Base-by-base conservation (phyloP, 2,797 vertebrate genomes). In the Cyclopterus lumpus region DNA sequence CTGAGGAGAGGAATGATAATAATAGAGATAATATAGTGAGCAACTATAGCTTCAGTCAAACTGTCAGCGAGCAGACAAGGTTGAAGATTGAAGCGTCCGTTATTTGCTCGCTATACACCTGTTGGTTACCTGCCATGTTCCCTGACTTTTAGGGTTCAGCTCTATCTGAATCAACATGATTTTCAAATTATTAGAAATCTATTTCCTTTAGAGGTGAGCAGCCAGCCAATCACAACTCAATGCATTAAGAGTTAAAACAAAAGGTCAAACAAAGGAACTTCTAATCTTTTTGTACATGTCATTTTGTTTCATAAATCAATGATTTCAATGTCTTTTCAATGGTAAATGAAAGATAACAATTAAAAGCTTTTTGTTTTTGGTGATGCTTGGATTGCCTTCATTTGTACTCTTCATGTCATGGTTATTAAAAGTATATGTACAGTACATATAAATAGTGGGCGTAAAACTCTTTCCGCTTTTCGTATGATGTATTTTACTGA, bases 1-100 rank as follows among this genome's bases (percentile, higher is more conserved):
- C 64, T 51, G 55, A 58, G 22, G 55, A 75, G 53, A 83, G 68
- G 83, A 89, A 93, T 89, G 84, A 89, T 87, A 91, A 90, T 84
- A 85, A 59, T 55, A 28, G 40, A 68, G 78, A 86, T 87, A 81
- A 81, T 63, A 76, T 48, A 36, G 60, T 36, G 67, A 64, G 71
- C 63, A 67, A 66, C 49, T 10, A 14, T 53, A 59, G 38, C 54
- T 83, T 71, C 20, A 68, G 74, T 68, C 10, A 65, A 84, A 70
- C 61, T 64, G 60, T 75, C 70, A 61, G 54, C 46, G 58, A 63
- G 18, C 38, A 66, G 72, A 72, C 42, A 22, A 77, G 30, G 40
- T 11, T 75, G 40, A 71, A 18, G 60, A 69, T 44, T 63, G 65
- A 75, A 74, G 59, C 46, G 38, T 53, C n/a, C 9, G 30, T 51